phyloP scores from a whole-genome alignment of 2,888 invertebrate species.

The Heliconius hortense region DNA sequence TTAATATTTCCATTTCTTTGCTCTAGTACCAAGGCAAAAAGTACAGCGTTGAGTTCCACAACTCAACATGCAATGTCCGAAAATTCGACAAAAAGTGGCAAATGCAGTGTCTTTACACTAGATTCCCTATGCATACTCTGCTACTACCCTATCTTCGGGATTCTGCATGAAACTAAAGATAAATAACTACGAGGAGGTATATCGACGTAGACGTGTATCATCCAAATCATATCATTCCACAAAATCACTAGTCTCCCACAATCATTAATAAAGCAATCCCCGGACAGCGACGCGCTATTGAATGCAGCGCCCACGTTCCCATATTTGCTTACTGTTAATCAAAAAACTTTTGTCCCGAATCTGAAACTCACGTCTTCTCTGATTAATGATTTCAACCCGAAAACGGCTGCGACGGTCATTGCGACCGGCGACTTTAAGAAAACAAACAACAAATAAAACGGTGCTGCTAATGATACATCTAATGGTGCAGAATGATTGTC shows the following conservation, averaged over 20 bases:
- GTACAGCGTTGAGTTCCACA: no score
- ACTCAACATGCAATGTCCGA: no score
- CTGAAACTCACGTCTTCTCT: slow-evolving; percentile 54
- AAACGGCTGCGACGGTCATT: slow-evolving; percentile 55
- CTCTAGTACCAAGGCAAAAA: no score
- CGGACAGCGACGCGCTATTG: slow-evolving; percentile 27
- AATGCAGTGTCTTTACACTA: no score
- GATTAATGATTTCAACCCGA: slow-evolving; percentile 74
- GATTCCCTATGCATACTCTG: no score
- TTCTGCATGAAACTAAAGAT: no score
- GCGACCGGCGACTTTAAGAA: slow-evolving; percentile 61
- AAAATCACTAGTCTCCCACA: slow-evolving; percentile 37
- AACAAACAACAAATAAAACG: slow-evolving; percentile 68
- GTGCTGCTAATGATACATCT: slow-evolving; percentile 68
- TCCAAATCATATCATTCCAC: slow-evolving; percentile 25
- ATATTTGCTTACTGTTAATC: slow-evolving; percentile 73
- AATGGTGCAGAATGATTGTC: slow-evolving; percentile 75
- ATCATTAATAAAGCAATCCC: slow-evolving; percentile 37
- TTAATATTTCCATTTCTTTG: no score
- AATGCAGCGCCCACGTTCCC: slow-evolving; percentile 51
- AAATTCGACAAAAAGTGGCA: no score
- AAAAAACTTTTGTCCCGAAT: slow-evolving; percentile 72
- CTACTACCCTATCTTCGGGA: no score
- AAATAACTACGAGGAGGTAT: background rate
- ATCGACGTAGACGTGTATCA: background rate